phyloP scores from a whole-genome alignment of 2,797 vertebrate species.

The Percopsis omiscomaycus region DNA sequence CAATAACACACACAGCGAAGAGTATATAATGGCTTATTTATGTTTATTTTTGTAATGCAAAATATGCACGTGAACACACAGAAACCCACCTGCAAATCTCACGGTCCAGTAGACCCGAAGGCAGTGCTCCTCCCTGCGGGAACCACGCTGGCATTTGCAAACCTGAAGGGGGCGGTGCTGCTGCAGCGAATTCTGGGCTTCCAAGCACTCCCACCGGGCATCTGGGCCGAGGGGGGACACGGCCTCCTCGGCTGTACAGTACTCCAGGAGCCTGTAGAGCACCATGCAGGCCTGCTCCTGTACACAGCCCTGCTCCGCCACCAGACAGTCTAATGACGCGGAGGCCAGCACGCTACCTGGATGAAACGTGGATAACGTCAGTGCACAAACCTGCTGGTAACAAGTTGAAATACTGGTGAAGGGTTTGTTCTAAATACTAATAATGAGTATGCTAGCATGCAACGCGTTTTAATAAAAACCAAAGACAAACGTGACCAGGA shows the following conservation, averaged over 20 bases:
- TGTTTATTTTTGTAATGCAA: too few species aligned
- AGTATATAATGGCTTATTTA: background rate
- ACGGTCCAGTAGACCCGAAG: slow-evolving; percentile 87
- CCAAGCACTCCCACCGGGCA: slow-evolving; percentile 77
- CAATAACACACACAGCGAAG: slow-evolving; percentile 26
- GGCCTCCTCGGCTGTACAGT: slow-evolving; percentile 78
- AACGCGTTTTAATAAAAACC: too few species aligned
- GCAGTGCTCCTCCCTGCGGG: slow-evolving; percentile 85
- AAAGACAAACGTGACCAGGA: too few species aligned
- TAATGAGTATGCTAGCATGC: background rate
- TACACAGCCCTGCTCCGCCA: slow-evolving; percentile 82
- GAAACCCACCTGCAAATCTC: slow-evolving; percentile 73
- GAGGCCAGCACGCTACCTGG: slow-evolving; percentile 58
- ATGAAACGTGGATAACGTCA: slow-evolving; percentile 22
- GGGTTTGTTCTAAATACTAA: background rate
- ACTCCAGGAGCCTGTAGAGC: slow-evolving; percentile 80
- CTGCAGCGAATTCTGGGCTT: slow-evolving; percentile 80
- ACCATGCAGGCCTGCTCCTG: slow-evolving; percentile 77
- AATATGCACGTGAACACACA: background rate
- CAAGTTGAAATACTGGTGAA: background rate
- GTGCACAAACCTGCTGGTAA: slow-evolving; percentile 1
- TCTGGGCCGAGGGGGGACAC: slow-evolving; percentile 62
- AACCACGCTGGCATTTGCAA: slow-evolving; percentile 88
- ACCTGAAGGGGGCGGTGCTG: slow-evolving; percentile 80
- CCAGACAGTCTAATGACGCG: slow-evolving; percentile 78